Conservation (phyloP, 2,888 invertebrate genomes). For the Choristoneura rosaceana region DNA sequence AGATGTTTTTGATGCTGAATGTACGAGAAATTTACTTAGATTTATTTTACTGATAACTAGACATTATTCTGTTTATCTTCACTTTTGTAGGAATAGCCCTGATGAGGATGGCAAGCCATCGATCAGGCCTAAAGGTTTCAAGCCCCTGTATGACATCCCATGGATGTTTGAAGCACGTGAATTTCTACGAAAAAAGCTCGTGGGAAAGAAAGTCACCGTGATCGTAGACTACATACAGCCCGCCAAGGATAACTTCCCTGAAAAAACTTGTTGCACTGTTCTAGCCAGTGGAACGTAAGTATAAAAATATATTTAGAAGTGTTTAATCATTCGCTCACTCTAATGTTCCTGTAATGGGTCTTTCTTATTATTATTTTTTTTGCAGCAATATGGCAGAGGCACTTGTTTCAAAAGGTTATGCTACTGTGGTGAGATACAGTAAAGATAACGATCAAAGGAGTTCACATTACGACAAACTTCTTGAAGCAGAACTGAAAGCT, state of each 20-base stretch:
- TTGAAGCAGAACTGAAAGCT: constrained; percentile 97
- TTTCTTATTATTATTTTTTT: neutral
- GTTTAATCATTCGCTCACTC: neutral
- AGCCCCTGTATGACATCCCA: constrained; percentile 98
- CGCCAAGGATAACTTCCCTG: constrained; percentile 96
- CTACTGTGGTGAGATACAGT: constrained; percentile 96
- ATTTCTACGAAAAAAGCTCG: constrained; percentile 96
- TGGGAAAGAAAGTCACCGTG: constrained; percentile 97
- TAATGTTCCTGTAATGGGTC: neutral
- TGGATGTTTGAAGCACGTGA: constrained; percentile 99
- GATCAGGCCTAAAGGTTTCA: constrained; percentile 89
- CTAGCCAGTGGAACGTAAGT: constrained; percentile 87
- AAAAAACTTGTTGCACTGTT: constrained; percentile 98
- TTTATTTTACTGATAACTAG: too few relatives aligned
- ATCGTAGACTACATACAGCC: constrained; percentile 98
- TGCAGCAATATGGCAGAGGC: constrained; percentile 96
- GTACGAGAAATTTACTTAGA: too few relatives aligned
- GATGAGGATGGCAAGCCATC: constrained; percentile 89
- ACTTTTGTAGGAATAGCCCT: constrained; percentile 67
- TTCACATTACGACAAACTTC: constrained; percentile 95
- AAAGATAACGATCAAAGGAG: constrained; percentile 98
- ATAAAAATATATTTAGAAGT: neutral
- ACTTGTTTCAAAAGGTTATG: constrained; percentile 95
- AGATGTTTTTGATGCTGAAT: too few relatives aligned
- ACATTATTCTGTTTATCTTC: constrained; percentile 18